These are phyloP conservation scores for Pseudomyrmex pallidus DNA, from an alignment of 1,140 invertebrate genomes.

Conservation along the genomic window DNA sequence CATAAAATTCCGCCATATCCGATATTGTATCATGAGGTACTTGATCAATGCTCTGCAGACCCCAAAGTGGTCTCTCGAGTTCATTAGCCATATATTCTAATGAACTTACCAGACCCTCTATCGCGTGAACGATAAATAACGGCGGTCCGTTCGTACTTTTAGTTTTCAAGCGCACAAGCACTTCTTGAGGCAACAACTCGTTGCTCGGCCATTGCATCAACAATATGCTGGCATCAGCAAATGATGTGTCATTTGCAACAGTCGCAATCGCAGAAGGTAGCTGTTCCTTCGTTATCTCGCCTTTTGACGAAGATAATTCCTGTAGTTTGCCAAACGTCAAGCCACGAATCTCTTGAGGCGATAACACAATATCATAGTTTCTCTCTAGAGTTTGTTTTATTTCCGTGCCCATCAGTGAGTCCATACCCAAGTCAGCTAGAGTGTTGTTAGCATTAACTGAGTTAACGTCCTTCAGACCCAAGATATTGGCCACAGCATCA, in stretches of 20 bases:
- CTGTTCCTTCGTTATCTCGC: conserved; percentile 60
- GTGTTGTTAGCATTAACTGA: conserved; percentile 90
- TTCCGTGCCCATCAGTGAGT: conserved; percentile 99
- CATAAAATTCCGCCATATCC: conserved; percentile 92
- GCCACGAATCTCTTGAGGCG: conserved; percentile 94
- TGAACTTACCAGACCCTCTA: conserved; percentile 93
- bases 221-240: neutral
- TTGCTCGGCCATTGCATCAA: conserved; percentile 77
- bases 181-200: conserved; percentile 88
- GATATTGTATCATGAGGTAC: conserved; percentile 91
- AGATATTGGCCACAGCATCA: conserved; percentile 92
- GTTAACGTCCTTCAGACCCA: conserved; percentile 94
- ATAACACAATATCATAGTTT: conserved; percentile 95
- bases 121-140: conserved; percentile 94
- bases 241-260: conserved; percentile 30
- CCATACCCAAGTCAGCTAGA: conserved; percentile 97
- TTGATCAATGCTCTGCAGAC: conserved; percentile 93
- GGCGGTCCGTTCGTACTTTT: conserved; percentile 84
- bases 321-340: conserved; percentile 91
- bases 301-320: conserved; percentile 86
- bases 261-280: conserved; percentile 23
- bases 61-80: conserved; percentile 92
- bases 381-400: conserved; percentile 98
- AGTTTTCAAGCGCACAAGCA: conserved; percentile 87
- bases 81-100: conserved; percentile 89